phyloP scores from a whole-genome alignment of 2,888 invertebrate species.

The Idaea dimidiata region DNA sequence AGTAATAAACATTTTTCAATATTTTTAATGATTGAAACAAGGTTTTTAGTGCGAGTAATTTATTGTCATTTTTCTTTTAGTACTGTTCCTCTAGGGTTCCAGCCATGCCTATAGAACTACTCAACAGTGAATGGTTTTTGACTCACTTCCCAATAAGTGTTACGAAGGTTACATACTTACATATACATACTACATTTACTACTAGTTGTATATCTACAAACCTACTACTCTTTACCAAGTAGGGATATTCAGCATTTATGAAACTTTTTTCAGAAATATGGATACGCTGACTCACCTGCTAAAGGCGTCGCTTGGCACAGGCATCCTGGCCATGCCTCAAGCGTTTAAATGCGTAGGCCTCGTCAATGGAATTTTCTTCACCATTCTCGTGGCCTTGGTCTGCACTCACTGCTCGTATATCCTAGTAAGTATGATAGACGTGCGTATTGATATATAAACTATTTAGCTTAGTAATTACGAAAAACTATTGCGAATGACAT shows the following conservation, averaged over 20 bases:
- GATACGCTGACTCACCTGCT: slow-evolving; percentile 96
- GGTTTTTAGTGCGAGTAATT: too few species aligned
- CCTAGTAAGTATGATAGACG: slow-evolving; percentile 70
- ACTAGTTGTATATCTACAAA: too few species aligned
- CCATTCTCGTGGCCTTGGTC: slow-evolving; percentile 91
- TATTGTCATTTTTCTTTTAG: too few species aligned
- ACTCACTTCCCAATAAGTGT: too few species aligned
- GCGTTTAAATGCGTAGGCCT: slow-evolving; percentile 95
- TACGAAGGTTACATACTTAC: too few species aligned
- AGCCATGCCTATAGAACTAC: too few species aligned
- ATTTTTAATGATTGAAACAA: too few species aligned
- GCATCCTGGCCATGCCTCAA: slow-evolving; percentile 96
- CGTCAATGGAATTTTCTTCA: slow-evolving; percentile 89
- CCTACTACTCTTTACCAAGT: not conserved
- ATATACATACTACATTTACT: too few species aligned
- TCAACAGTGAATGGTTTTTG: too few species aligned
- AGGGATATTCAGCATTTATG: too few species aligned
- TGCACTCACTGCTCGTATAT: slow-evolving; percentile 98
- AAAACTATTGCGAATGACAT: not conserved
- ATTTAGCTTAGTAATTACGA: not conserved
- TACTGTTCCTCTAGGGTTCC: too few species aligned
- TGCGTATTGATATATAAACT: not conserved
- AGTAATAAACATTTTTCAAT: too few species aligned
- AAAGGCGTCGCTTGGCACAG: slow-evolving; percentile 97
- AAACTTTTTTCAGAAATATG: slow-evolving; percentile 83